These are phyloP conservation scores for Meloidogyne hapla DNA, from an alignment of 1,140 invertebrate species.

Conservation along the genomic window DNA sequence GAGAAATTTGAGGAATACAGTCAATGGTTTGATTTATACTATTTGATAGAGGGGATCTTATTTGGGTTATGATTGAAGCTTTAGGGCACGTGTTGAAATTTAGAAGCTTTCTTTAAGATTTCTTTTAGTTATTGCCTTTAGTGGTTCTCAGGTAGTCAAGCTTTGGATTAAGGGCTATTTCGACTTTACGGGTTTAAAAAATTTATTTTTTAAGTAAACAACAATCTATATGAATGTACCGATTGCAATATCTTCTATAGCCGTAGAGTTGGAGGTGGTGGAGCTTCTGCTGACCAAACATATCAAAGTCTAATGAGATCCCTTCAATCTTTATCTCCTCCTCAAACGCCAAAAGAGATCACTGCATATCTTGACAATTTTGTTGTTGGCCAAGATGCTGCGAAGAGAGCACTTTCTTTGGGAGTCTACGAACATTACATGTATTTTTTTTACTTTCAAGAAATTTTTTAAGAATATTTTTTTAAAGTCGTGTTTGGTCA, in stretches of 20 bases:
- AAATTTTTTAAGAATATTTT: neutral
- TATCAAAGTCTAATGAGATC: constrained; percentile 15
- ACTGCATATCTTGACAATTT: constrained; percentile 82
- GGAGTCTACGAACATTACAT: constrained; percentile 96
- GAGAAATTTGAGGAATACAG: constrained; percentile 26
- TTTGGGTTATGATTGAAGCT: neutral
- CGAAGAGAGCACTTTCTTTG: constrained; percentile 96
- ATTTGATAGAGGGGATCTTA: neutral
- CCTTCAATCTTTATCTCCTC: constrained; percentile 12
- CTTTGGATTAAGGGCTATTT: too few relatives aligned
- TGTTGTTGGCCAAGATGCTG: constrained; percentile 96
- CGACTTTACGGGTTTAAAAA: neutral
- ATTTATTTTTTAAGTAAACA: constrained; percentile 26
- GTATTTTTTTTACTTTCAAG: neutral
- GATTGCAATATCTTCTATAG: constrained; percentile 43
- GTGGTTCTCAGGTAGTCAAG: too few relatives aligned
- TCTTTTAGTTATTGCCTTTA: too few relatives aligned
- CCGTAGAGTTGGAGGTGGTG: constrained; percentile 7
- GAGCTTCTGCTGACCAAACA: constrained; percentile 11
- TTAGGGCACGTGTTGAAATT: too few relatives aligned
- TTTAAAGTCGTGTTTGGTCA: neutral
- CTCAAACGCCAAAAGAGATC: constrained; percentile 37
- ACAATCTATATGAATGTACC: constrained; percentile 30
- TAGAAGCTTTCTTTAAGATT: too few relatives aligned
- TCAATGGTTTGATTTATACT: constrained; percentile 29